Evolutionary conservation across 2,797 vertebrate species (phyloP).

Genomic region (Phyllotis vaccarum): DNA sequence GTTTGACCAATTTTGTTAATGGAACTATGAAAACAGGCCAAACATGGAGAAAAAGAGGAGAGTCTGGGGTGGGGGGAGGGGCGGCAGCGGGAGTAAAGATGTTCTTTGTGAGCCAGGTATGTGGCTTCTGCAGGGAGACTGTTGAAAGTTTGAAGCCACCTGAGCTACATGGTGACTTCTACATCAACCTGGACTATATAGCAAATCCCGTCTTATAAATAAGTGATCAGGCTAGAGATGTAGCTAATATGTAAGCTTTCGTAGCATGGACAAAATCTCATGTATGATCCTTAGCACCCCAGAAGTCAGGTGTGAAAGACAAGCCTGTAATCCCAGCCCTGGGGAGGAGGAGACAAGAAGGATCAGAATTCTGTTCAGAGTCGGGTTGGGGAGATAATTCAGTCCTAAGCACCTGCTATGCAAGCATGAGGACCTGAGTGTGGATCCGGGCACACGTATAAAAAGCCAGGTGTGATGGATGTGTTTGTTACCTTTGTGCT

Average conservation of each 20-base stretch:
- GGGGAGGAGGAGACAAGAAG: too few relatives aligned
- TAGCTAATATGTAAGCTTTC: not conserved
- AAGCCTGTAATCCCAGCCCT: too few relatives aligned
- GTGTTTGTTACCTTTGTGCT: too few relatives aligned
- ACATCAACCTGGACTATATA: not conserved
- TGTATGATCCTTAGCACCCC: not conserved
- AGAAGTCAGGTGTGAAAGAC: not conserved
- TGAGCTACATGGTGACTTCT: not conserved
- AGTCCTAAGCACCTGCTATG: too few relatives aligned
- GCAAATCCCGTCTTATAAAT: not conserved
- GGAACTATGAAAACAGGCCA: not conserved
- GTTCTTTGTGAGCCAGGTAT: not conserved
- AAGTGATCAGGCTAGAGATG: not conserved
- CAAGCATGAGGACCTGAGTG: too few relatives aligned
- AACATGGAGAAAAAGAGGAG: not conserved
- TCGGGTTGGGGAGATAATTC: too few relatives aligned
- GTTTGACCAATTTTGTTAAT: not conserved
- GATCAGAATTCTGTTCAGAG: too few relatives aligned
- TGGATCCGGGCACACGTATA: too few relatives aligned
- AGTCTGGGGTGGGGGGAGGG: not conserved
- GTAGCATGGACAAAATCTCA: not conserved
- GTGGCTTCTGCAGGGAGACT: not conserved
- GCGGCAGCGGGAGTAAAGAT: too few relatives aligned
- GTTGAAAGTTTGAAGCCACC: not conserved
- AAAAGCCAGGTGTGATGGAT: too few relatives aligned